These are phyloP conservation scores for Tenthredo scrophulariae DNA, from an alignment of 2,888 invertebrate species.

Conservation along the genomic window DNA sequence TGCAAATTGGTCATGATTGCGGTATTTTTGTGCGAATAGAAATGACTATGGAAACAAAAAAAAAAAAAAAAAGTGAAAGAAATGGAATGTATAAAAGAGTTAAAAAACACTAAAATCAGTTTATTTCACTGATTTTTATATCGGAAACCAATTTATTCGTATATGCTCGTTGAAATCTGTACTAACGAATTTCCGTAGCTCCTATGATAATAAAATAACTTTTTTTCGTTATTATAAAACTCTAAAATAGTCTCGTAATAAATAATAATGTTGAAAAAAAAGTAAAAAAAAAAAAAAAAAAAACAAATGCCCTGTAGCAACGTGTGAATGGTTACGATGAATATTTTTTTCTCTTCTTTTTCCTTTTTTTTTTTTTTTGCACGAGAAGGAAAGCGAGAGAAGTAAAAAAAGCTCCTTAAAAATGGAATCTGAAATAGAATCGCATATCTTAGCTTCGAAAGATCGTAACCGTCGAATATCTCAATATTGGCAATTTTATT, in stretches of 20 bases:
- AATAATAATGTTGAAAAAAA: neutral
- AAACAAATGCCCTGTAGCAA: neutral
- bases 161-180: neutral
- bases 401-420: neutral
- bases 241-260: neutral
- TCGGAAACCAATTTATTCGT: conserved; percentile 16
- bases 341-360: too few relatives aligned
- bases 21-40: neutral
- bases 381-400: neutral
- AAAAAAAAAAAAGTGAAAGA: too few relatives aligned
- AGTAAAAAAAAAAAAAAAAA: neutral
- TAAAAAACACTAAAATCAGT: neutral
- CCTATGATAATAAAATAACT: neutral
- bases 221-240: too few relatives aligned
- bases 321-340: neutral
- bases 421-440: conserved; percentile 43
- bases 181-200: neutral
- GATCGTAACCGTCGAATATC: conserved; percentile 42
- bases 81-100: neutral
- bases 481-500: conserved; percentile 45
- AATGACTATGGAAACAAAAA: neutral
- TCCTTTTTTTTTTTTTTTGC: neutral
- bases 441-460: conserved; percentile 30
- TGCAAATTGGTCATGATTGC: conserved; percentile 16
- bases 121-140: conserved; percentile 7